phyloP scores from a whole-genome alignment of 2,888 invertebrate genomes.

The Zele albiditarsus region DNA sequence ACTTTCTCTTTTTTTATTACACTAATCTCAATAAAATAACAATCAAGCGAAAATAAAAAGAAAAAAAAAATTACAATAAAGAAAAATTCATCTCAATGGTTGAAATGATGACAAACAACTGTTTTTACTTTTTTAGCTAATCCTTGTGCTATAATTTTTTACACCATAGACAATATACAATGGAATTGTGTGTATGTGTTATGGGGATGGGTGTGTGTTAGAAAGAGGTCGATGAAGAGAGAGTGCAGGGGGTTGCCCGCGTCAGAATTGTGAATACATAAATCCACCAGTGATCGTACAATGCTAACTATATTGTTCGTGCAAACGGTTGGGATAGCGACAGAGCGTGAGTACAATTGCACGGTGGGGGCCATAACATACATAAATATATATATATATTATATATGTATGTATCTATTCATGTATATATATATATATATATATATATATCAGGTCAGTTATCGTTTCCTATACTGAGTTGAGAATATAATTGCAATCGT shows the following conservation, averaged over 20 bases:
- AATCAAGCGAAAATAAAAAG: no score
- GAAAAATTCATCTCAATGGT: no score
- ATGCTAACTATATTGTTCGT: slow-evolving; percentile 61
- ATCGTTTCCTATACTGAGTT: slow-evolving; percentile 57
- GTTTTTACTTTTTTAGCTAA: no score
- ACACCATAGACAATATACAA: not conserved
- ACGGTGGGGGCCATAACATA: not conserved
- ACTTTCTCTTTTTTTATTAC: no score
- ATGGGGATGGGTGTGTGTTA: not conserved
- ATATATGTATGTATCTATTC: not conserved
- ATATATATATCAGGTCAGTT: slow-evolving; percentile 58
- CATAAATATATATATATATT: no score
- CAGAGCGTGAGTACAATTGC: slow-evolving; percentile 44
- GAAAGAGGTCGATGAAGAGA: not conserved
- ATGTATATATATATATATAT: slow-evolving; percentile 52
- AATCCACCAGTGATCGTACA: slow-evolving; percentile 52
- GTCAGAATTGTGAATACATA: slow-evolving; percentile 46
- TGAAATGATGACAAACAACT: no score
- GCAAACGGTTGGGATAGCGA: slow-evolving; percentile 56
- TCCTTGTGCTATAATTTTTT: not conserved
- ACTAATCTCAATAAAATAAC: no score
- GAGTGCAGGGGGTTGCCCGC: slow-evolving; percentile 28
- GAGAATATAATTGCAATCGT: slow-evolving; percentile 33
- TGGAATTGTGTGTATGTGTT: not conserved
- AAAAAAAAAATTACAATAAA: no score